Base-by-base conservation (phyloP, 2,797 vertebrate genomes). In the Phalanger gymnotis region DNA sequence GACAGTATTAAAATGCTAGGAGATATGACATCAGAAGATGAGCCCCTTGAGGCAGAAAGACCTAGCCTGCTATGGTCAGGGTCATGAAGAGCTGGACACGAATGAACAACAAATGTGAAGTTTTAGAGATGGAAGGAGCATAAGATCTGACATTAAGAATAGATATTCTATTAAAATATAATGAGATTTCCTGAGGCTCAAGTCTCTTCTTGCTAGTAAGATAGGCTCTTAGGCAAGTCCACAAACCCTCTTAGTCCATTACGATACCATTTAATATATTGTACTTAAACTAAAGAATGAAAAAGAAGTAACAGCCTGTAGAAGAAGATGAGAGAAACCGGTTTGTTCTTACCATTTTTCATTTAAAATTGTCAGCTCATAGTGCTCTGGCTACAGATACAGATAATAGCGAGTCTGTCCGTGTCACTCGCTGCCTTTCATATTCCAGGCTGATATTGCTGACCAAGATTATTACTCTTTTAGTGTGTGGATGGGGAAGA, bases 391-490 rank as follows among this genome's bases (percentile, higher is more conserved):
- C 51, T 19, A 55, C 53, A 55, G 5, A 5, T 22, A 25, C 54
- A 52, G 31, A 16, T 54, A 3, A 51, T 89, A n/a, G 47, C 91
- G 30, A 28, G 47, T 92, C 89, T 47, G 19, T 40, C n/a, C 93
- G 7, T 47, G 28, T 93, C 92, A 91, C 7, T 81, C 4, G 12
- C 27, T 87, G 40, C 55, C 93, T 94, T 91, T 91, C 51, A 13
- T 93, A 54, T 90, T 94, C 57, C 14, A 93, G 57, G 51, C 66
- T 95, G 53, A 47, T 81, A 25, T 92, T 95, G 27, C 87, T 95
- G 93, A 95, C 61, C 54, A 10, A 54, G 22, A 81, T 54, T 96
- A 19, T 54, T 96, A 19, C 96, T 53, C 91, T 96, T 96, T 96
- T 96, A 81, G 73, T 55, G 25, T 0, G 27, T 28, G 10, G 4